Percentiles rank a stretch among this genome's conserved stretches.
Conservation (phyloP, 2,113 vertebrate genomes). For the Thunnus thynnus region DNA sequence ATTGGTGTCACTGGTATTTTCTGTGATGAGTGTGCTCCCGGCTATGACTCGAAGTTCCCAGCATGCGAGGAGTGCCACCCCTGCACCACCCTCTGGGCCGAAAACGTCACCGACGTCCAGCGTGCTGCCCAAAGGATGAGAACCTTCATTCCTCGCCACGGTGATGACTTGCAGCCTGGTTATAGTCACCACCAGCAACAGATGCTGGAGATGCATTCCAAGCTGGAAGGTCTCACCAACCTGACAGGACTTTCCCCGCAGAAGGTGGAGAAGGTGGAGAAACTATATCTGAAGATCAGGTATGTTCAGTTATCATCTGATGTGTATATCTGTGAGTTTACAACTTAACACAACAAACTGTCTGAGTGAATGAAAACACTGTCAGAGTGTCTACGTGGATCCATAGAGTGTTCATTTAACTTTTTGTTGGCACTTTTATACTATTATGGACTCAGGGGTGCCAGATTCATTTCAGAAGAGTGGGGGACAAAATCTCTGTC, state of each 20-base stretch:
- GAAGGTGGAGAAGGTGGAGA: slow-evolving; percentile 74
- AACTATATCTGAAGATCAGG: slow-evolving; percentile 79
- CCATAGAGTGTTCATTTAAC: too few relatives aligned
- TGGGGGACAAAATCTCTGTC: too few relatives aligned
- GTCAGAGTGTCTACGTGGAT: too few relatives aligned
- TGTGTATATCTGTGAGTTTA: too few relatives aligned
- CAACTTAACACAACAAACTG: too few relatives aligned
- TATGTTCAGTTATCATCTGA: slow-evolving; percentile 61
- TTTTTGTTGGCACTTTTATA: too few relatives aligned
- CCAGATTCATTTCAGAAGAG: too few relatives aligned
- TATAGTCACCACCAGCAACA: slow-evolving; percentile 68
- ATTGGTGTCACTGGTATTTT: slow-evolving; percentile 80
- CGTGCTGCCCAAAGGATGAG: slow-evolving; percentile 76
- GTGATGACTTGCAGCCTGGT: slow-evolving; percentile 2
- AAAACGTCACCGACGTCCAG: slow-evolving; percentile 78
- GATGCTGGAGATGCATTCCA: slow-evolving; percentile 80
- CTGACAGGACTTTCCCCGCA: slow-evolving; percentile 65
- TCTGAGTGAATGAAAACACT: too few relatives aligned
- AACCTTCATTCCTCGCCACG: slow-evolving; percentile 45
- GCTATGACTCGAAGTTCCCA: slow-evolving; percentile 85
- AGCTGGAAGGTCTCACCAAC: slow-evolving; percentile 76
- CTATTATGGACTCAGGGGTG: too few relatives aligned
- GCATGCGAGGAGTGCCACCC: slow-evolving; percentile 86
- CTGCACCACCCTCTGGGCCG: slow-evolving; percentile 86
- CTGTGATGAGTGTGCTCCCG: slow-evolving; percentile 84